These are phyloP conservation scores for Aviceda subcristata DNA, from an alignment of 2,113 vertebrate species.

Conservation along the genomic window DNA sequence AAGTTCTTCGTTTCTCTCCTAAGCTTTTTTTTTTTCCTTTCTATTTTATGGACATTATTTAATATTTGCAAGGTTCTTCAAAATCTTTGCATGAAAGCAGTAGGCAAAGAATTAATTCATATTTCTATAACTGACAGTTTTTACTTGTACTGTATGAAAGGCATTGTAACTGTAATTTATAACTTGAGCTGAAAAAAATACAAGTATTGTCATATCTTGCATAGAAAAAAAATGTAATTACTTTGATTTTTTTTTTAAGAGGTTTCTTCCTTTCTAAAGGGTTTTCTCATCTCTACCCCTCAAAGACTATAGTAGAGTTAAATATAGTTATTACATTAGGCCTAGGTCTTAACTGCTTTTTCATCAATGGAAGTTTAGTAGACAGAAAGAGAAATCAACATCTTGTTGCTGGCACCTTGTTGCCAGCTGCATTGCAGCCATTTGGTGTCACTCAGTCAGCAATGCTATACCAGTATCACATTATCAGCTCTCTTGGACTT, in stretches of 20 bases:
- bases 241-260: background rate
- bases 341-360: background rate
- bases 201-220: background rate
- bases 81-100: background rate
- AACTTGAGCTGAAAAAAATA: background rate
- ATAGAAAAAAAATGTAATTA: background rate
- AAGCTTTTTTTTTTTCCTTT: background rate
- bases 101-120: background rate
- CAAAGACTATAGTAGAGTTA: background rate
- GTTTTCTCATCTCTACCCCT: background rate
- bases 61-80: background rate
- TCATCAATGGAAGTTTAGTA: background rate
- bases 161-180: background rate
- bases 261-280: background rate
- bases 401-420: background rate
- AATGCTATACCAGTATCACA: background rate
- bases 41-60: background rate
- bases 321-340: background rate
- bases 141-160: background rate
- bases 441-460: background rate
- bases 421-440: background rate
- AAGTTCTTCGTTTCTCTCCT: background rate
- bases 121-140: background rate
- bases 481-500: background rate
- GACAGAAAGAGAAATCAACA: background rate